Base-by-base conservation (phyloP, 2,797 vertebrate genomes). In the Euthynnus affinis region DNA sequence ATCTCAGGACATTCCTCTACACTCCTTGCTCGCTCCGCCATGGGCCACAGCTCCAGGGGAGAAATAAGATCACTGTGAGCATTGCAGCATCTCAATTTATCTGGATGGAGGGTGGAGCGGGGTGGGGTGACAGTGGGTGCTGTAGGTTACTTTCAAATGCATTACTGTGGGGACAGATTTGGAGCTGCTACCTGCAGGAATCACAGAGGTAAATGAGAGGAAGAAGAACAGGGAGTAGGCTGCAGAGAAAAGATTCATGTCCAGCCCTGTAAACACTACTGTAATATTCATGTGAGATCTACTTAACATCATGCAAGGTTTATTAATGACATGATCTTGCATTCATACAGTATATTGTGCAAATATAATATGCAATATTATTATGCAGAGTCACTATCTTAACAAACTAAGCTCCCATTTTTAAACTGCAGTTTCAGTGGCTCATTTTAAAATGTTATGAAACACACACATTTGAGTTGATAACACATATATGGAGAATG, bases 41-140 rank as follows among this genome's bases (percentile, higher is more conserved):
- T 76, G 73, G 86, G 81, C 82, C 80, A 65, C 76, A 75, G 82
- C 83, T 90, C 87, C 61, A 4, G 81, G 83, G 74, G 71, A 87
- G 72, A 84, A 91, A 92, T 84, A 87, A 82, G 80, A 92, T 91
- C 87, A 76, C 80, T 29, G 81, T 85, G 80, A 83, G 85, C 76
- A 77, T 59, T 81, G 82, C 81, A 37, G 87, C 81, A 86, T 92
- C 91, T 93, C 86, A 89, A 90, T 92, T 92, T 92, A 90, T 91
- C 81, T 81, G 69, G 77, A 81, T 60, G 76, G 75, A 70, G 82
- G 55, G 37, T 15, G 65, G 59, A 69, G 63, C 12, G 68, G 51
- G 23, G 48, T 29, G 49, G 27, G 5, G 32, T 4, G 15, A 5
- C 52, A 18, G 23, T n/a, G 34, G 22, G 10, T 18, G 14, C 59